Conservation (phyloP, 2,113 vertebrate species). For the Thermophis baileyi region DNA sequence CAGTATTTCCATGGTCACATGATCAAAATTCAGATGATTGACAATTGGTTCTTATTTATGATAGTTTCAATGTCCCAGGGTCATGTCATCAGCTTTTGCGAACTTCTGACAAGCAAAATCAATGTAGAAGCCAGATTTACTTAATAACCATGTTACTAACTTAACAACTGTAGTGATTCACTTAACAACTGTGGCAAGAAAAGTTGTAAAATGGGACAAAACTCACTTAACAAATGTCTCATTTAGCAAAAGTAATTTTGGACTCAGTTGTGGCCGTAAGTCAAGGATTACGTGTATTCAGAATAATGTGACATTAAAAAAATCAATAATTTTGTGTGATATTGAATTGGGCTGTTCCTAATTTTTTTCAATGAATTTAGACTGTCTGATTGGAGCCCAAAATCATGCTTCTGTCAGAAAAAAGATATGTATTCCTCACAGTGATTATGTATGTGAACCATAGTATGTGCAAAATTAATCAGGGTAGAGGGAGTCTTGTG, state of each 20-base stretch:
- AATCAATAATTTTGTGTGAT: not conserved
- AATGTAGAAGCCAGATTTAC: not conserved
- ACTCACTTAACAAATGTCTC: not conserved
- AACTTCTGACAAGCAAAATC: not conserved
- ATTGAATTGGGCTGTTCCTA: not conserved
- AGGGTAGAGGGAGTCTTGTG: not conserved
- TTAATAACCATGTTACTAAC: not conserved
- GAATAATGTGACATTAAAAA: not conserved
- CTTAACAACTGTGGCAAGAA: not conserved
- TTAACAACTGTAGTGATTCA: not conserved
- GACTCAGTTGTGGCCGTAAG: not conserved
- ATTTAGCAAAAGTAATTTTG: not conserved
- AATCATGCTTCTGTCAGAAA: not conserved
- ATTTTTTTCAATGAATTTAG: not conserved
- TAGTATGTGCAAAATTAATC: not conserved
- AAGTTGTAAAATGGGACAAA: not conserved
- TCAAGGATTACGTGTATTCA: not conserved
- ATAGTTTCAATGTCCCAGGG: not conserved
- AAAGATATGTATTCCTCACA: not conserved
- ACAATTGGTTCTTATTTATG: not conserved
- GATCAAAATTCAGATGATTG: not conserved
- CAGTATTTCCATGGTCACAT: not conserved
- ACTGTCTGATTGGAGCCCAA: not conserved
- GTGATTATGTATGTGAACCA: not conserved
- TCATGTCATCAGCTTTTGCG: not conserved